These are phyloP conservation scores for Sciaenops ocellatus DNA, from an alignment of 2,797 vertebrate genomes.

Conservation along the genomic window DNA sequence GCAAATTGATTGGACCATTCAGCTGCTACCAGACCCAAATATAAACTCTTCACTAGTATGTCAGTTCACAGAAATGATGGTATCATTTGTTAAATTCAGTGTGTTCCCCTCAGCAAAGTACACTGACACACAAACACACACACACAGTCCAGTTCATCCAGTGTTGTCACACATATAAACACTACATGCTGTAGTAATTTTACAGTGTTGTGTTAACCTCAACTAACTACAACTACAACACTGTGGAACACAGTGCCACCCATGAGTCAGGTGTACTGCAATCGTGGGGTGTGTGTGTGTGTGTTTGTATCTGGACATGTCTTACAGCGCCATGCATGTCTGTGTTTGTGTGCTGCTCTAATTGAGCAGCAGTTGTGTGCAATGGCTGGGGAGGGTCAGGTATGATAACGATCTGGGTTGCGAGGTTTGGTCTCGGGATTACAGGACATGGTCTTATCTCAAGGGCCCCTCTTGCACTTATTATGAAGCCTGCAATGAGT, in stretches of 20 bases:
- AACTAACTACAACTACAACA: slow-evolving; percentile 51
- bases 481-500: slow-evolving; percentile 84
- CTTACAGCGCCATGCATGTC: slow-evolving; percentile 30
- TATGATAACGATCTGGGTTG: slow-evolving; percentile 76
- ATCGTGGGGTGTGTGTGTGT: slow-evolving; percentile 16
- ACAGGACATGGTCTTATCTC: slow-evolving; percentile 76
- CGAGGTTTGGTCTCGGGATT: slow-evolving; percentile 74
- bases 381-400: slow-evolving; percentile 78
- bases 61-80: slow-evolving; percentile 23
- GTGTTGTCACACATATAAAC: slow-evolving; percentile 41
- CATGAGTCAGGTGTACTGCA: slow-evolving; percentile 56
- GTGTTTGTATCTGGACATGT: slow-evolving; percentile 32
- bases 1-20: background rate
- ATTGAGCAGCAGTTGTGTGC: slow-evolving; percentile 80
- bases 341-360: slow-evolving; percentile 60
- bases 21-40: slow-evolving; percentile 33
- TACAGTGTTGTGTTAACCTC: slow-evolving; percentile 77
- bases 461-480: slow-evolving; percentile 71
- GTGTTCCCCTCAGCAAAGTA: background rate
- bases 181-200: slow-evolving; percentile 75
- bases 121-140: slow-evolving; percentile 12
- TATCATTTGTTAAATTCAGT: slow-evolving; percentile 35
- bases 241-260: slow-evolving; percentile 47
- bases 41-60: slow-evolving; percentile 37
- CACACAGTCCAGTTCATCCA: slow-evolving; percentile 16